Evolutionary conservation across 2,113 vertebrate genomes (phyloP).

Genomic region (Menidia beryllina): DNA sequence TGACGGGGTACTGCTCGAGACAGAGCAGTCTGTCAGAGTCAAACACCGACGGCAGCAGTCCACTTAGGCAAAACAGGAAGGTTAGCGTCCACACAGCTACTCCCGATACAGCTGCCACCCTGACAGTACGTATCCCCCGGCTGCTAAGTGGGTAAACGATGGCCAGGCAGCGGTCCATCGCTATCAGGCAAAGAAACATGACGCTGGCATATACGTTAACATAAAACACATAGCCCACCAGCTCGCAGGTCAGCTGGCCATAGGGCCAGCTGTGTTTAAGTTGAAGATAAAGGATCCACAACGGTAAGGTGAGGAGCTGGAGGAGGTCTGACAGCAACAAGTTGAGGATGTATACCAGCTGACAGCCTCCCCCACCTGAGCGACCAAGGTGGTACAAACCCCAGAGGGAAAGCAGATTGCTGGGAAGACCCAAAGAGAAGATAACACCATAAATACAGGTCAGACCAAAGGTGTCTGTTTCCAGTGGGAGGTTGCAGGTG

Average conservation of each 20-base stretch:
- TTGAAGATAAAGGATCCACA: conserved; percentile 82
- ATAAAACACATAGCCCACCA: conserved; percentile 80
- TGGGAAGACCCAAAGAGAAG: conserved; percentile 78
- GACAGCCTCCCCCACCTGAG: conserved; percentile 70
- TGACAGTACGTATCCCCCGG: conserved; percentile 72
- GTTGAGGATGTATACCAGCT: conserved; percentile 84
- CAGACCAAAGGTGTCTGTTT: conserved; percentile 77
- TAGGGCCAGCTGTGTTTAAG: conserved; percentile 69
- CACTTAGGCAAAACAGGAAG: conserved; percentile 82
- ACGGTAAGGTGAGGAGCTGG: conserved; percentile 80
- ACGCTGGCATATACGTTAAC: conserved; percentile 83
- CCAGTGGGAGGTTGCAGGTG: conserved; percentile 78
- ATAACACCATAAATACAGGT: conserved; percentile 82
- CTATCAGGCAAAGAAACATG: conserved; percentile 83
- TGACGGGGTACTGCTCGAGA: conserved; percentile 75
- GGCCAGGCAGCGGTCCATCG: conserved; percentile 81
- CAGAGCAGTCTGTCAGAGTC: conserved; percentile 62
- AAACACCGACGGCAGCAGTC: conserved; percentile 80
- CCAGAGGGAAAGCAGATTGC: conserved; percentile 83
- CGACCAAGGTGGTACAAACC: conserved; percentile 79
- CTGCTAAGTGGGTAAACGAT: conserved; percentile 79
- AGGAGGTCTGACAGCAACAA: conserved; percentile 82
- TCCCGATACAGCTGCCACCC: conserved; percentile 61
- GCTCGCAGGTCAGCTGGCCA: conserved; percentile 60
- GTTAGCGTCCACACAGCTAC: conserved; percentile 70